A percentile compares a stretch with the other conserved stretches of the same genome.
phyloP scores from a whole-genome alignment of 23 tunicate species.

The Styela clava region DNA sequence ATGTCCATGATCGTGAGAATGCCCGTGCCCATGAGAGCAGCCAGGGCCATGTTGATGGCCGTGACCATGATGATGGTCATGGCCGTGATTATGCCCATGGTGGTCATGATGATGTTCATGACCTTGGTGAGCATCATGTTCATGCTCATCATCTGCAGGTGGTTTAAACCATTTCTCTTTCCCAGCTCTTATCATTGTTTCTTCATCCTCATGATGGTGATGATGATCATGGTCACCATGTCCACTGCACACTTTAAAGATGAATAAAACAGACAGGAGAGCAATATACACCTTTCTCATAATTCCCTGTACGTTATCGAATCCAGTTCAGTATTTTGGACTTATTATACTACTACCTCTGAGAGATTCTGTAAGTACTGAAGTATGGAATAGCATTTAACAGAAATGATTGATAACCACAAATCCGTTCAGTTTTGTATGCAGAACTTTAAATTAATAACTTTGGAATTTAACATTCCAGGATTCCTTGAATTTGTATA shows the following conservation, averaged over 20 bases:
- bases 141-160: slow-evolving; percentile 31
- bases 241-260: slow-evolving; percentile 6
- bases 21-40: not conserved
- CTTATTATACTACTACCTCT: too few species aligned
- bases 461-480: too few species aligned
- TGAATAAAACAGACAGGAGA: not conserved
- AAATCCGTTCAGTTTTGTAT: too few species aligned
- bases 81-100: slow-evolving; percentile 15
- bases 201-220: slow-evolving; percentile 40
- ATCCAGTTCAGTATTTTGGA: too few species aligned
- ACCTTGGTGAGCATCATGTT: slow-evolving; percentile 13
- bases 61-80: slow-evolving; percentile 21
- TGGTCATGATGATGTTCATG: slow-evolving; percentile 13
- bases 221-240: slow-evolving; percentile 43
- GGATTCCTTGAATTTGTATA: too few species aligned
- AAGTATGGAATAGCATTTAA: too few species aligned
- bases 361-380: too few species aligned
- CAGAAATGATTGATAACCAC: too few species aligned
- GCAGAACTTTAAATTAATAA: too few species aligned
- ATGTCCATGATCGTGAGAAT: slow-evolving; percentile 21
- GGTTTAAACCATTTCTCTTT: slow-evolving; percentile 87
- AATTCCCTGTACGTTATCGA: too few species aligned
- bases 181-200: slow-evolving; percentile 46
- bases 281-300: too few species aligned
- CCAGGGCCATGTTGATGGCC: slow-evolving; percentile 38